A percentile compares a stretch with the other conserved stretches of the same genome.
Conservation (phyloP, 2,888 invertebrate species). For the Acleris cristana region DNA sequence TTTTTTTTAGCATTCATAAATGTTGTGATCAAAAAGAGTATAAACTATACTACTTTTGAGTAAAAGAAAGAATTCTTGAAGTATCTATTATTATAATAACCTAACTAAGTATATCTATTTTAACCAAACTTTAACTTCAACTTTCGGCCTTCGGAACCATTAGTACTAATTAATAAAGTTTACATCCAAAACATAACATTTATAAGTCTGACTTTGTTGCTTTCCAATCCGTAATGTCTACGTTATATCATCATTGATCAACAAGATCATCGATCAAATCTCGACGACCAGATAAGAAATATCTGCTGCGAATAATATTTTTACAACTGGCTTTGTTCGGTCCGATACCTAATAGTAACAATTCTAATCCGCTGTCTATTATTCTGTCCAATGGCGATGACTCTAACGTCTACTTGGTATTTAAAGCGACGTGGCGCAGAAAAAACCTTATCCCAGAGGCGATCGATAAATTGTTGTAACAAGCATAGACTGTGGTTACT, state of each 20-base stretch:
- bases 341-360: conserved; percentile 44
- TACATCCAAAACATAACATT: neutral
- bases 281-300: conserved; percentile 44
- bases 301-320: conserved; percentile 61
- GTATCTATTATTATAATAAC: no score
- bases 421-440: conserved; percentile 40
- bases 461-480: conserved; percentile 21
- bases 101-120: no score
- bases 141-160: no score
- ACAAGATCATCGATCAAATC: conserved; percentile 53
- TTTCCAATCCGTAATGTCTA: neutral
- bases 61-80: no score
- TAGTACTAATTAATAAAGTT: no score
- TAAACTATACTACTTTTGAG: no score
- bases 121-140: no score
- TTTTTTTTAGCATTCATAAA: no score
- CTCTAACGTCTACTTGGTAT: conserved; percentile 48
- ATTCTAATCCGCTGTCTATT: conserved; percentile 37
- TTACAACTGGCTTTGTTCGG: conserved; percentile 64
- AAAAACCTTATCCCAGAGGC: conserved; percentile 39
- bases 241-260: conserved; percentile 33
- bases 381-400: conserved; percentile 50
- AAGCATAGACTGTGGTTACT: no score
- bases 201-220: neutral
- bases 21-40: no score